Base-by-base conservation (phyloP, 2,888 invertebrate species). In the Cerceris rybyensis region DNA sequence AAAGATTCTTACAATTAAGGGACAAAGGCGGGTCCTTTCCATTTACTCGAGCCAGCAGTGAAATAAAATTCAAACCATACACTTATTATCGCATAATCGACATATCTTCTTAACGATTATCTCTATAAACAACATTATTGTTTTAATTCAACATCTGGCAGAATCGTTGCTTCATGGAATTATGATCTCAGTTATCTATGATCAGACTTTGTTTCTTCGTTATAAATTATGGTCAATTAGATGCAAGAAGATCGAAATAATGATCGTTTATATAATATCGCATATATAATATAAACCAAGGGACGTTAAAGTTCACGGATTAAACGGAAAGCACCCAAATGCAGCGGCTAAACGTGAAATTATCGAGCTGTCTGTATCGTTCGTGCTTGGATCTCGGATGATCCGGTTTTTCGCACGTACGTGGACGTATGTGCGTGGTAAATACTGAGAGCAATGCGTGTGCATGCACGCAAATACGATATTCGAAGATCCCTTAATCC, bases 341-440 rank as follows among this genome's bases (percentile, higher is more conserved):
- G 42, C 42, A 52, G 52, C 52, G 55, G 63, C 64, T 67, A 16
- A 54, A 63, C 49, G 49, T 63, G 49, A 42, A 65, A 61, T 43
- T 69, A 66, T 46, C 52, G 66, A 63, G 63, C 70, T 67, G 60
- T 16, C 49, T 70, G 66, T 70, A 70, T 74, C 55, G 58, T 73
- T 72, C 69, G 64, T 61, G 64, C 55, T 52, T 59, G 68, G 65
- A 82, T 79, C 69, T 39, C 58, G 55, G 68, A 69, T 17, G 69
- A 78, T 69, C 67, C 59, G 65, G 60, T 70, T 74, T 63, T 71
- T 74, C 82, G 66, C 69, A 70, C 76, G 58, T 78, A 73, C 70
- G 46, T 79, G 79, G 70, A 74, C 79, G 73, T 78, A 72, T 79
- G 70, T 74, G 79, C 70, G 67, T 78, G 66, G 46, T 17, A 52